Percentiles rank a stretch among this genome's conserved stretches.
Conservation (phyloP, 2,888 invertebrate genomes). For the Autographa pulchrina region DNA sequence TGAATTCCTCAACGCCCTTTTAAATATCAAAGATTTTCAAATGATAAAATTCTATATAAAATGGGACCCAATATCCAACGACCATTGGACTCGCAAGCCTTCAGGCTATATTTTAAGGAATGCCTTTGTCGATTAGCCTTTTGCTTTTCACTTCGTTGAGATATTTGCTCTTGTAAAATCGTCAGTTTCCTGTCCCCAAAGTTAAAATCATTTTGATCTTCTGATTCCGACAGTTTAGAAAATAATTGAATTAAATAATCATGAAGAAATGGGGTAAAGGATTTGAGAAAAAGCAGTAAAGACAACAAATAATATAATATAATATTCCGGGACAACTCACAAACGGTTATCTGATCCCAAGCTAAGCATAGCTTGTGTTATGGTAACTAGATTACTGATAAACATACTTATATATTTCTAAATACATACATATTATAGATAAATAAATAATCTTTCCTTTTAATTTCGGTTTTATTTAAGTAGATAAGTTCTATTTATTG, state of each 20-base stretch:
- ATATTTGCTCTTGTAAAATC: slow-evolving; percentile 1
- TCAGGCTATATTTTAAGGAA: neutral
- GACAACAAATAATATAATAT: too few species aligned
- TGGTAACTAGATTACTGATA: too few species aligned
- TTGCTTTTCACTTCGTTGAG: slow-evolving; percentile 1
- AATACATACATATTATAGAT: too few species aligned
- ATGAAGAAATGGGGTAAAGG: neutral
- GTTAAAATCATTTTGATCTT: neutral
- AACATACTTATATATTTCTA: too few species aligned
- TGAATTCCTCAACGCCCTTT: neutral
- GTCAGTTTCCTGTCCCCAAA: neutral
- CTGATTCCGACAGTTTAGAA: slow-evolving; percentile 3
- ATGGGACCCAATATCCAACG: neutral
- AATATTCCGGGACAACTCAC: too few species aligned
- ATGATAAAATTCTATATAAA: neutral
- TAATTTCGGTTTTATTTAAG: too few species aligned
- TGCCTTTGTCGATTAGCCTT: slow-evolving; percentile 4
- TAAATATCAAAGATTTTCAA: neutral
- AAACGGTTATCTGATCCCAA: too few species aligned
- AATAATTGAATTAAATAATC: neutral
- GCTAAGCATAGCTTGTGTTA: too few species aligned
- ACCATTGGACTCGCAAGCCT: neutral
- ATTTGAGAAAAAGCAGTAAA: neutral
- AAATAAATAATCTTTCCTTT: too few species aligned
- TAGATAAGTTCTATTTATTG: too few species aligned